phyloP scores from a whole-genome alignment of 2,113 vertebrate genomes.

The Aix galericulata region DNA sequence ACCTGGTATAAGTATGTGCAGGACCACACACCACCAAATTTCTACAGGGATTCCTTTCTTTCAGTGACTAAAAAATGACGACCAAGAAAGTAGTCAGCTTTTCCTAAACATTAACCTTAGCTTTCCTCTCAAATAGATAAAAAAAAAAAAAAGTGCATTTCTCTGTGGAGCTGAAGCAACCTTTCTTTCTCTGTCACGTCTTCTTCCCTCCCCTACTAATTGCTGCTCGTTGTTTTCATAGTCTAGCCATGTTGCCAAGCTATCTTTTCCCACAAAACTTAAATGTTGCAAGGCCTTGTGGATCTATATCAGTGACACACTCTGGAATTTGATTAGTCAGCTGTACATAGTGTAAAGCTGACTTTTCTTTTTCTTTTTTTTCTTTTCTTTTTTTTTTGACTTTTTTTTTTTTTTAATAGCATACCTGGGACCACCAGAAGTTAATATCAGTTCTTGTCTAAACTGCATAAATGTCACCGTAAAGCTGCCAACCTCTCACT shows the following conservation, averaged over 20 bases:
- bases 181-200: neutral
- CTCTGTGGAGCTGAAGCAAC: neutral
- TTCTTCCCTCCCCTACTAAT: neutral
- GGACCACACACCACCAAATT: neutral
- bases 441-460: constrained; percentile 44
- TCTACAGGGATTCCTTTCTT: neutral
- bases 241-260: neutral
- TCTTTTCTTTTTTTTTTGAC: neutral
- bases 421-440: constrained; percentile 60
- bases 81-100: neutral
- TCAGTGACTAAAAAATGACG: neutral
- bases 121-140: neutral
- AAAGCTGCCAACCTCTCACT: constrained; percentile 42
- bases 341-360: neutral
- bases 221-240: neutral
- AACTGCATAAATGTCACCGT: constrained; percentile 62
- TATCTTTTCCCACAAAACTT: neutral
- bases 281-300: neutral
- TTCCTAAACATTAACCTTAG: neutral
- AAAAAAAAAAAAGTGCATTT: neutral
- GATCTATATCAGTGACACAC: neutral
- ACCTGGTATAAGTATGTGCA: neutral
- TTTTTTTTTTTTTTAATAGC: constrained; percentile 22
- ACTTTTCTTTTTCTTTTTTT: neutral
- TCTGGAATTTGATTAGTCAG: neutral